phyloP scores from a whole-genome alignment of 2,888 invertebrate genomes.

The Ochropleura leucogaster region DNA sequence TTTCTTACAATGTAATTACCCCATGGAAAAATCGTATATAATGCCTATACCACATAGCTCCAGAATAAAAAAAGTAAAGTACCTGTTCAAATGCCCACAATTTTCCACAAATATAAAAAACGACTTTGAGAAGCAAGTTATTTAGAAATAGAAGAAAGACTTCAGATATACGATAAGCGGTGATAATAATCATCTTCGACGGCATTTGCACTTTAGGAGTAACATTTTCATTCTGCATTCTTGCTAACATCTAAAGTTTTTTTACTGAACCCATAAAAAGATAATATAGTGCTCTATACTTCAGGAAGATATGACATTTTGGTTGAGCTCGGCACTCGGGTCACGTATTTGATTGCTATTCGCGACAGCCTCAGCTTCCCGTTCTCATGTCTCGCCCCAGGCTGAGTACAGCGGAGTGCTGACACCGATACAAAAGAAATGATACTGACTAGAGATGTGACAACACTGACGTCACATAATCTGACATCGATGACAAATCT shows the following conservation, averaged over 20 bases:
- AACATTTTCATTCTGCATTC: not conserved
- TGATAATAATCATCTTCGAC: not conserved
- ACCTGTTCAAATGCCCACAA: not conserved
- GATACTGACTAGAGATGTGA: not conserved
- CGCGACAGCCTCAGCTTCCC: constrained; percentile 32
- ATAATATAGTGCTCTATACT: constrained; percentile 10
- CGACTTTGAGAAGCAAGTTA: not conserved
- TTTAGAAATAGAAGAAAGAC: not conserved
- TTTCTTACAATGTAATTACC: constrained; percentile 11
- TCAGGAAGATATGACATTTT: constrained; percentile 18
- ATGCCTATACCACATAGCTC: not conserved
- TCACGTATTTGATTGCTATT: constrained; percentile 56
- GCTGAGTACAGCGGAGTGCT: not conserved
- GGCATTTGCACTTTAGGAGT: not conserved
- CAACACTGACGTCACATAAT: constrained; percentile 1
- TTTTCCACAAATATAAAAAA: not conserved
- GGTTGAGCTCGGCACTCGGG: constrained; percentile 10
- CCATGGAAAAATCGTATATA: not conserved
- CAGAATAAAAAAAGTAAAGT: not conserved
- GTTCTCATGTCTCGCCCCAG: constrained; percentile 12
- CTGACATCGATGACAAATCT: not conserved
- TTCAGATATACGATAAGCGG: not conserved
- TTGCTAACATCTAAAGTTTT: constrained; percentile 5
- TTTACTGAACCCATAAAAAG: constrained; percentile 5
- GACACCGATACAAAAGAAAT: constrained; percentile 4